These are phyloP conservation scores for Drosophila recens DNA, from an alignment of 2,888 invertebrate genomes.

Conservation along the genomic window DNA sequence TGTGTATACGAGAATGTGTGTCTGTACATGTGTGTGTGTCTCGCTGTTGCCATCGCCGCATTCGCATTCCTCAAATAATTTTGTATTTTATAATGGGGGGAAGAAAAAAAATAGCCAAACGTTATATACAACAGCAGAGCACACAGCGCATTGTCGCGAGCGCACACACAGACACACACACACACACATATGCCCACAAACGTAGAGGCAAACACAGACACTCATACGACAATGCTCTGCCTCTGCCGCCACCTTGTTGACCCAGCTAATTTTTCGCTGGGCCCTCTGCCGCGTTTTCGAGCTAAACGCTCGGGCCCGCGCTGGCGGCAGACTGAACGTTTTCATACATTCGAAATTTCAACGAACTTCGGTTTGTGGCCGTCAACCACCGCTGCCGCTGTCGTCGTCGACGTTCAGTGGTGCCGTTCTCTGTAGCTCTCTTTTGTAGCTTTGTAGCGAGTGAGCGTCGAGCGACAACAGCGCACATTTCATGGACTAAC, in stretches of 20 bases:
- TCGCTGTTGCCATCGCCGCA: conserved; percentile 49
- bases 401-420: conserved; percentile 50
- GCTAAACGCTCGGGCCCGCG: conserved; percentile 74
- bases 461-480: conserved; percentile 1
- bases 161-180: conserved; percentile 22
- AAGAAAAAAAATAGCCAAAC: conserved; percentile 38
- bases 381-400: conserved; percentile 55
- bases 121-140: conserved; percentile 40
- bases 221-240: conserved; percentile 29
- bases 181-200: conserved; percentile 19
- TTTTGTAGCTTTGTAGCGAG: conserved; percentile 55
- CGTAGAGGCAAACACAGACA: conserved; percentile 5
- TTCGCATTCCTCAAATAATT: conserved; percentile 65
- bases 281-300: conserved; percentile 72
- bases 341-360: conserved; percentile 76
- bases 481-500: conserved; percentile 13
- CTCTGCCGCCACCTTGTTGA: conserved; percentile 43
- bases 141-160: conserved; percentile 48
- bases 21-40: conserved; percentile 35
- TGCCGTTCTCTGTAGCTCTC: conserved; percentile 49
- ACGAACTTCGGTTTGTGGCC: conserved; percentile 72
- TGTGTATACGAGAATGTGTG: conserved; percentile 18
- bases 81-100: conserved; percentile 59
- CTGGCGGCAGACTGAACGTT: conserved; percentile 79
- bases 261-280: conserved; percentile 62